These are phyloP conservation scores for Proisotoma minuta DNA, from an alignment of 2,888 invertebrate species.

Conservation along the genomic window DNA sequence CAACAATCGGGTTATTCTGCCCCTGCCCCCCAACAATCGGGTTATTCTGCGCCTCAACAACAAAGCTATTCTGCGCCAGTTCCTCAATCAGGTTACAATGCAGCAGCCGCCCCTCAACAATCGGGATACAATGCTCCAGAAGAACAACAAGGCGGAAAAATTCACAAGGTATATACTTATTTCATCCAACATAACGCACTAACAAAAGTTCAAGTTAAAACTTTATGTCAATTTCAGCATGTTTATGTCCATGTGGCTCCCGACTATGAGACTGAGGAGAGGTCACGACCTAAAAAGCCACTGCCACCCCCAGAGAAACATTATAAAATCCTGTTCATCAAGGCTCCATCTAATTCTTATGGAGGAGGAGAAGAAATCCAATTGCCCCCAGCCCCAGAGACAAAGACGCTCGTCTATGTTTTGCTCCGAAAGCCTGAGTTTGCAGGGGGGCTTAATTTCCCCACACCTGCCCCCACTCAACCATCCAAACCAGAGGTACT, in stretches of 20 bases:
- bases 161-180: too few species aligned
- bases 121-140: conserved; percentile 56
- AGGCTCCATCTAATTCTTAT: conserved; percentile 50
- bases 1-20: background rate
- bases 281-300: conserved; percentile 82
- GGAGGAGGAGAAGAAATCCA: conserved; percentile 42
- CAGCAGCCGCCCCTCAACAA: conserved; percentile 24
- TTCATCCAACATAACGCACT: too few species aligned
- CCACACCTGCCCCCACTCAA: conserved; percentile 56
- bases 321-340: conserved; percentile 79
- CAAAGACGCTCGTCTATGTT: conserved; percentile 58
- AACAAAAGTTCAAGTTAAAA: background rate
- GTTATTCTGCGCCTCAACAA: conserved; percentile 15
- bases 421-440: conserved; percentile 82
- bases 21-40: conserved; percentile 52
- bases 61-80: too few species aligned
- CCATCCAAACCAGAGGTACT: conserved; percentile 36
- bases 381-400: conserved; percentile 44
- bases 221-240: background rate
- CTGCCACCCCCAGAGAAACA: conserved; percentile 78
- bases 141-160: conserved; percentile 66
- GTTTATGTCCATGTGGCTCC: conserved; percentile 54
- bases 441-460: conserved; percentile 70
- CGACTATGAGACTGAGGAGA: conserved; percentile 59
- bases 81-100: conserved; percentile 18